A percentile compares a stretch with the other conserved stretches of the same genome.
phyloP scores from a whole-genome alignment of 1,140 invertebrate genomes.

The Bathynomus jamesi region DNA sequence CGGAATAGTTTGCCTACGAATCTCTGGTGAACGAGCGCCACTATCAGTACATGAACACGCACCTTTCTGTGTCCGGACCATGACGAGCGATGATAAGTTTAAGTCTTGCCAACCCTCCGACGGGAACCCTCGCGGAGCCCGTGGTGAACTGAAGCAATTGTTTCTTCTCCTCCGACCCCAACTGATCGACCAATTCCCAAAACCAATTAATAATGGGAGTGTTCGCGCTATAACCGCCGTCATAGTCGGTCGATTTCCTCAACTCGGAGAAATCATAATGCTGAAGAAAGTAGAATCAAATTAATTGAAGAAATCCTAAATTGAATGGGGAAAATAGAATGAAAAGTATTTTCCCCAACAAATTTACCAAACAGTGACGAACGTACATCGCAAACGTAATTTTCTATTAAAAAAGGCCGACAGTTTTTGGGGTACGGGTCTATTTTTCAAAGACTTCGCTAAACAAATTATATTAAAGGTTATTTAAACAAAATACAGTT shows the following conservation, averaged over 20 bases:
- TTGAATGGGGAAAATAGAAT: too few species aligned
- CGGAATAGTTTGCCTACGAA: too few species aligned
- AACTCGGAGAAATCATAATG: slow-evolving; percentile 49
- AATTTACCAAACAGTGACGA: too few species aligned
- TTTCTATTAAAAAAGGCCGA: not conserved
- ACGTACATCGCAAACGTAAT: slow-evolving; percentile 6
- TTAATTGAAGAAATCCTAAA: too few species aligned
- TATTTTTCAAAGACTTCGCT: too few species aligned
- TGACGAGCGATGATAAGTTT: slow-evolving; percentile 51
- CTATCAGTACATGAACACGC: slow-evolving; percentile 7
- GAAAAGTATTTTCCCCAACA: too few species aligned
- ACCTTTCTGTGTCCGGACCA: slow-evolving; percentile 52
- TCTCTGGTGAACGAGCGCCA: too few species aligned
- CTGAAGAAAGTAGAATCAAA: slow-evolving; percentile 40
- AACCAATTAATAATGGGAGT: slow-evolving; percentile 47
- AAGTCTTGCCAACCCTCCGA: slow-evolving; percentile 49
- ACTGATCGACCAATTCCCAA: slow-evolving; percentile 49
- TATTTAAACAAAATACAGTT: too few species aligned
- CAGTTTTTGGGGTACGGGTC: too few species aligned
- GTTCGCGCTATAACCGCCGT: slow-evolving; percentile 47
- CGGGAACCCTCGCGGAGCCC: slow-evolving; percentile 47
- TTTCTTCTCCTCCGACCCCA: slow-evolving; percentile 45
- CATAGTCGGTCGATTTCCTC: slow-evolving; percentile 50
- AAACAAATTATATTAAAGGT: too few species aligned
- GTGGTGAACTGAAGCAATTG: slow-evolving; percentile 49